Conservation (phyloP, 2,888 invertebrate genomes). For the Dascillus cervinus region DNA sequence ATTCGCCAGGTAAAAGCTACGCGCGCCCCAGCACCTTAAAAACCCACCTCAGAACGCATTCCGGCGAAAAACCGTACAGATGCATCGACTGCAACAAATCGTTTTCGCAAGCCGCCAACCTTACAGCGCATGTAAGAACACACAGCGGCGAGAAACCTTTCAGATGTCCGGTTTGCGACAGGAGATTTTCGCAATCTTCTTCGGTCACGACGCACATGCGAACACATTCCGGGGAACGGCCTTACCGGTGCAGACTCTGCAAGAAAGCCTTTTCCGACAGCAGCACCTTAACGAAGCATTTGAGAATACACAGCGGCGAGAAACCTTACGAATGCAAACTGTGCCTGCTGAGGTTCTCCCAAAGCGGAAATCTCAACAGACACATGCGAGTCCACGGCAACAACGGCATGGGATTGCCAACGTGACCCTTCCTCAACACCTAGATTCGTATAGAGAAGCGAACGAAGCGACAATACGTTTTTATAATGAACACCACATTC, state of each 20-base stretch:
- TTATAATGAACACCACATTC: too few relatives aligned
- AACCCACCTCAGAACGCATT: constrained; percentile 93
- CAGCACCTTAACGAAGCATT: constrained; percentile 94
- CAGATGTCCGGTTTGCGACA: constrained; percentile 92
- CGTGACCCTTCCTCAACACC: constrained; percentile 13
- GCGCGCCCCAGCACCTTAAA: constrained; percentile 94
- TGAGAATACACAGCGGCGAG: constrained; percentile 84
- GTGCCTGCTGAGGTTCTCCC: constrained; percentile 92
- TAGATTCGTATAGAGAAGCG: too few relatives aligned
- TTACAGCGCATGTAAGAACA: constrained; percentile 93
- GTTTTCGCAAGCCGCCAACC: constrained; percentile 96
- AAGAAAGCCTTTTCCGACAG: constrained; percentile 99
- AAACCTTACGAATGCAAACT: constrained; percentile 98
- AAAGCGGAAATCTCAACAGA: constrained; percentile 96
- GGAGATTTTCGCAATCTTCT: constrained; percentile 93
- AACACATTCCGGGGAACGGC: constrained; percentile 99
- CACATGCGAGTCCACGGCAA: constrained; percentile 96
- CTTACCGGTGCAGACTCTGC: constrained; percentile 88
- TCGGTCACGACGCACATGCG: constrained; percentile 98
- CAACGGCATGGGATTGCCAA: constrained; percentile 27
- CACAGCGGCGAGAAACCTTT: constrained; percentile 99
- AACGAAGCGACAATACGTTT: too few relatives aligned
- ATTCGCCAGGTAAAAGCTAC: constrained; percentile 66
- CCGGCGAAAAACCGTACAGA: constrained; percentile 87
- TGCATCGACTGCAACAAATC: constrained; percentile 94